Evolutionary conservation across 2,797 vertebrate genomes (phyloP).

Genomic region (Triplophysa yarkandensis): DNA sequence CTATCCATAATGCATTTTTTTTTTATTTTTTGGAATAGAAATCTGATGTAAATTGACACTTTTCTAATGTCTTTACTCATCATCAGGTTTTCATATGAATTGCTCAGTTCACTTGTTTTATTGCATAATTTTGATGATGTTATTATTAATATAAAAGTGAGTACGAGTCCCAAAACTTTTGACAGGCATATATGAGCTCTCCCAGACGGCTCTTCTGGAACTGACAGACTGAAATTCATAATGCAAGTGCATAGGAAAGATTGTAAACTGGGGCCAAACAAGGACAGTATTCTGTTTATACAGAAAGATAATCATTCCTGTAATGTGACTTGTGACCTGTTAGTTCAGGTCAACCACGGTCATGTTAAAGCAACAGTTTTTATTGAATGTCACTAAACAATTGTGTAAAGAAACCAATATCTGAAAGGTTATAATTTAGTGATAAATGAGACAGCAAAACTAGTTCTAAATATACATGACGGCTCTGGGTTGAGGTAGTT

Average conservation of each 20-base stretch:
- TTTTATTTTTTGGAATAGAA: too few relatives aligned
- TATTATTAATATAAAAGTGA: too few relatives aligned
- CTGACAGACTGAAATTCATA: background rate
- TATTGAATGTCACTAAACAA: background rate
- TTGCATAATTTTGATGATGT: too few relatives aligned
- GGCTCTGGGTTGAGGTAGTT: slow-evolving; percentile 23
- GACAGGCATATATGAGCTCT: too few relatives aligned
- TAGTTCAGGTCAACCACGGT: background rate
- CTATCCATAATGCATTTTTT: too few relatives aligned
- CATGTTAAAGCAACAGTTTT: background rate
- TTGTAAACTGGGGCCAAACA: background rate
- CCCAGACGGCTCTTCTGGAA: too few relatives aligned
- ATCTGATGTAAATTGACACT: too few relatives aligned
- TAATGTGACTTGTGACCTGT: background rate
- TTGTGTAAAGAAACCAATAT: background rate
- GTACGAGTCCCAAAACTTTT: too few relatives aligned
- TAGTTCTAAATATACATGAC: slow-evolving; percentile 3
- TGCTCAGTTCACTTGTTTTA: too few relatives aligned
- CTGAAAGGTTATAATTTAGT: background rate
- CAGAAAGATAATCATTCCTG: background rate
- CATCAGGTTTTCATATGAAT: too few relatives aligned
- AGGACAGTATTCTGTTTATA: background rate
- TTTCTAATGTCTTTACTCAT: too few relatives aligned
- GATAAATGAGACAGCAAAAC: background rate
- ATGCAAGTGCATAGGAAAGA: background rate